Evolutionary conservation across 2,888 invertebrate genomes (phyloP).

Genomic region (Ecdyonurus torrentis): DNA sequence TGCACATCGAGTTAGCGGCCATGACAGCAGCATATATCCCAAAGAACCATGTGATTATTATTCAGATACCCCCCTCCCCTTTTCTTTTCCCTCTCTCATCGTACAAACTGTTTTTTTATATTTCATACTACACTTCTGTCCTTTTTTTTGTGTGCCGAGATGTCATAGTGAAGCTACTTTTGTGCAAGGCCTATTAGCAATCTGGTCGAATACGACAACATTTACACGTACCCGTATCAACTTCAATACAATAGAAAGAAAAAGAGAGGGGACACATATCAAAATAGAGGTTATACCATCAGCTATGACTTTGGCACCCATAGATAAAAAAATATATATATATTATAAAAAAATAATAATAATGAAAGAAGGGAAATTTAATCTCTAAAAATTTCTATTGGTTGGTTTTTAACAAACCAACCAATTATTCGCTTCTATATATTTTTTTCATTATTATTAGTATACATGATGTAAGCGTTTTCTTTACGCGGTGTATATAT

Average conservation of each 20-base stretch:
- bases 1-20: not conserved
- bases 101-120: not conserved
- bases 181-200: constrained; percentile 1
- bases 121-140: not conserved
- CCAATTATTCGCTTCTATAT: not conserved
- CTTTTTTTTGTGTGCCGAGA: not conserved
- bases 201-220: not conserved
- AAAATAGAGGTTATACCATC: not conserved
- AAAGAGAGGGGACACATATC: not conserved
- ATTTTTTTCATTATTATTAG: not conserved
- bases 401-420: not conserved
- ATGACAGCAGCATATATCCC: too few relatives aligned
- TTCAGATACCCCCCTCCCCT: not conserved
- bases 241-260: not conserved
- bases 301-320: not conserved
- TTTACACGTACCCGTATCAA: not conserved
- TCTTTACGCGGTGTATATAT: too few relatives aligned
- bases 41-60: not conserved
- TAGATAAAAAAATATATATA: too few relatives aligned
- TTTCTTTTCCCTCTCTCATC: not conserved
- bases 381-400: not conserved
- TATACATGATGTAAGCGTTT: too few relatives aligned
- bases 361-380: not conserved
- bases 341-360: not conserved
- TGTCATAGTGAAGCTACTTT: not conserved